phyloP scores from a whole-genome alignment of 2,797 vertebrate species.

The Silurus lanzhouensis region DNA sequence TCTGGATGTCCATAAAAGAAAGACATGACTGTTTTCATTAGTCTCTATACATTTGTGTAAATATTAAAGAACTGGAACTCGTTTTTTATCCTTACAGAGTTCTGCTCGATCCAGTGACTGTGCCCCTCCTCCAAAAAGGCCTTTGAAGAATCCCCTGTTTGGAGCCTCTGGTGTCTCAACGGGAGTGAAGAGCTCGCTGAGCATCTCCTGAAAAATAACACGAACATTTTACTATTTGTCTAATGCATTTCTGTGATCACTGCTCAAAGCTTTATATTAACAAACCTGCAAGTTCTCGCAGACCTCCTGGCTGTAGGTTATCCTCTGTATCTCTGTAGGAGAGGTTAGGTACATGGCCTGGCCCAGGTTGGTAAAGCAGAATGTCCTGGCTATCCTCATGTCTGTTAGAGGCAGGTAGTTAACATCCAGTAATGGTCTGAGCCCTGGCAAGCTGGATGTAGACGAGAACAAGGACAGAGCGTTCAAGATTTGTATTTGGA shows the following conservation, averaged over 20 bases:
- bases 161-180: constrained; percentile 98
- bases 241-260: not conserved
- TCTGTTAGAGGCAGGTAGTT: constrained; percentile 98
- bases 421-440: constrained; percentile 94
- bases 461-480: constrained; percentile 22
- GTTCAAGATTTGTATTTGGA: constrained; percentile 1
- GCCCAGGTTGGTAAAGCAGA: constrained; percentile 97
- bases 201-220: constrained; percentile 87
- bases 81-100: constrained; percentile 83
- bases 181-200: constrained; percentile 96
- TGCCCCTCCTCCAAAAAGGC: constrained; percentile 94
- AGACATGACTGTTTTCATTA: too few relatives aligned
- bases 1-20: too few relatives aligned
- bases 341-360: constrained; percentile 97
- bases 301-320: constrained; percentile 97
- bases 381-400: constrained; percentile 98
- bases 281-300: constrained; percentile 97
- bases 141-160: constrained; percentile 98
- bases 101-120: constrained; percentile 97
- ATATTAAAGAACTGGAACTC: not conserved
- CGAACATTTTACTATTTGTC: not conserved
- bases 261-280: not conserved
- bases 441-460: constrained; percentile 87
- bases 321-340: constrained; percentile 96
- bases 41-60: not conserved